Evolutionary conservation across 92 coral and sea anemone genomes (phyloP), one percentile per base, ranked within the genome.

Genomic region (Phenganax stokvisi): DNA sequence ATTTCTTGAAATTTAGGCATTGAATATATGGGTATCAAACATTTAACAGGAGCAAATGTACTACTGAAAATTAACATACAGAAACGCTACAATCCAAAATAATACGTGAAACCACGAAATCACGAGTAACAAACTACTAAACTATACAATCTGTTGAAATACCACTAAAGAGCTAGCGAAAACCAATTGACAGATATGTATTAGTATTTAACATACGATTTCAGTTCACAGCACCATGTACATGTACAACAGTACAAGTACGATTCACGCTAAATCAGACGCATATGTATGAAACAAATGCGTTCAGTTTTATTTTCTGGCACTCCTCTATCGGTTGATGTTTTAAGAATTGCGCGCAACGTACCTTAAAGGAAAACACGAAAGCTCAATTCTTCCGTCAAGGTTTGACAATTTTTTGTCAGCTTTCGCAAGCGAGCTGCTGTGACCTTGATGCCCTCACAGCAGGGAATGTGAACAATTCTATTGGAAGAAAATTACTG

Each of bases 151-250:
- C 0, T 17, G 55, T 68, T 51, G 31, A 30, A 10, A 68, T 68
- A 68, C 47, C 44, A 68, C 31, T 68, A 68, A 68, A 53, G 2
- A 30, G 29, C 73, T 68, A 11, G 47, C 73, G 73, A 68, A 68
- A 68, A 68, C 73, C 73, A 28, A 37, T 68, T 68, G 73, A 68
- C 53, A 68, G 73, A 68, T 68, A 28, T 68, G 55, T 37, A 68
- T 68, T 68, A 0, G 12, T 17, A 28, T 17, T 64, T 64, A 64
- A 20, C 9, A 68, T 3, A 16, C 13, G 47, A 0, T 20, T 51
- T 12, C 47, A 6, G 31, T 68, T 68, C 53, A 30, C 47, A 53
- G 12, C 20, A 68, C 10, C 12, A 4, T 68, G 12, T 29, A 53
- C 16, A 15, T 68, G 47, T 37, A 37, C 47, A 37, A 37, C 47